Evolutionary conservation across 2,113 vertebrate genomes (phyloP).

Genomic region (Tyrannus savana): DNA sequence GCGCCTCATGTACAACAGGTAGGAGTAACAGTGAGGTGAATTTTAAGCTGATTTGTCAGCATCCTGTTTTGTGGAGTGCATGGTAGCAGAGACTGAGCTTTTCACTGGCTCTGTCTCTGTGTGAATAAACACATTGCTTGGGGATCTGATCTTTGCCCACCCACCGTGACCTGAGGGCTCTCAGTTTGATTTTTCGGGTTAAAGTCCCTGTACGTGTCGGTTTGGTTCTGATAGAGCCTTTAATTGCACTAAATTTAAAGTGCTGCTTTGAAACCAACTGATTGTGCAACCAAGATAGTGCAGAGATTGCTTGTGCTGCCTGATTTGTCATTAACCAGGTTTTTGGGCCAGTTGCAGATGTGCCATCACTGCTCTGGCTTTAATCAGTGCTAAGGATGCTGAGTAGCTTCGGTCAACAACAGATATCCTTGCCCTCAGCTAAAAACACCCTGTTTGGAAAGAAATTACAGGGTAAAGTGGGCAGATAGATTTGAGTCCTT

Average conservation of each 20-base stretch:
- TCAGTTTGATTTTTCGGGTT: not conserved
- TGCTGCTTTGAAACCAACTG: not conserved
- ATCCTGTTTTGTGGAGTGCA: not conserved
- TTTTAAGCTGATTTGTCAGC: not conserved
- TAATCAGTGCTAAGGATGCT: not conserved
- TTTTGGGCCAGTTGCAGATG: not conserved
- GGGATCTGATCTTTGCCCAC: not conserved
- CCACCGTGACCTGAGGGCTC: rapidly evolving
- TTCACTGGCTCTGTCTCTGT: not conserved
- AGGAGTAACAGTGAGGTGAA: not conserved
- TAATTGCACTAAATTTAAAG: not conserved
- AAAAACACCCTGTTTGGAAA: not conserved
- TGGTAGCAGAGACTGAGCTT: not conserved
- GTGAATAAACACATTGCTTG: not conserved
- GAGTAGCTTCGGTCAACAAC: not conserved
- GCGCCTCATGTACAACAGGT: constrained; percentile 98
- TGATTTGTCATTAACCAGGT: not conserved
- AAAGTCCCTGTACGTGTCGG: not conserved
- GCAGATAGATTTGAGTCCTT: not conserved
- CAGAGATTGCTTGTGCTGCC: not conserved
- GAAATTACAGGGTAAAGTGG: not conserved
- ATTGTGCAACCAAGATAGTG: not conserved
- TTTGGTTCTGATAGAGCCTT: not conserved
- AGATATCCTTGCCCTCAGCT: not conserved
- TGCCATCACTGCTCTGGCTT: not conserved